Percentiles rank a stretch among this genome's conserved stretches.
Conservation (phyloP, 1,140 invertebrate genomes). For the Drosophila triauraria region DNA sequence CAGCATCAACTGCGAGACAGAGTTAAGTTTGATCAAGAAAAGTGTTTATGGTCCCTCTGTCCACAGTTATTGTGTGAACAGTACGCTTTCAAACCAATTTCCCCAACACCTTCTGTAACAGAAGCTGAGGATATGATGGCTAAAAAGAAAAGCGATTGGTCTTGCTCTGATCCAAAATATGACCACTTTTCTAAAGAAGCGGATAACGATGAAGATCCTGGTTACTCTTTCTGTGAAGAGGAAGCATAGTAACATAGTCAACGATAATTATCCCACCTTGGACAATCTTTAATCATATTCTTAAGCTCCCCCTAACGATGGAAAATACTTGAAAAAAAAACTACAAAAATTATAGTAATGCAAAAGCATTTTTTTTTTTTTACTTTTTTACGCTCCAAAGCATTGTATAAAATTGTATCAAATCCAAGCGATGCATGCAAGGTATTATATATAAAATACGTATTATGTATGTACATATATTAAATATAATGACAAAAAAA, state of each 20-base stretch:
- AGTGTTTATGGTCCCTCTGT: constrained; percentile 52
- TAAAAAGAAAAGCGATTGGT: not conserved
- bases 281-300: constrained; percentile 17
- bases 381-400: constrained; percentile 69
- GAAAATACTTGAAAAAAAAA: not conserved
- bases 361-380: constrained; percentile 52
- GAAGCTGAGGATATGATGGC: constrained; percentile 18
- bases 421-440: constrained; percentile 68
- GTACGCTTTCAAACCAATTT: constrained; percentile 82
- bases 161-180: not conserved
- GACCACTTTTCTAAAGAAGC: not conserved
- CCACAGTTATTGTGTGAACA: constrained; percentile 65
- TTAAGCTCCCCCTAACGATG: not conserved
- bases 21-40: constrained; percentile 27
- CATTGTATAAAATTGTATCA: constrained; percentile 24
- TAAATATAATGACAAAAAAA: not conserved
- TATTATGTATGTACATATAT: constrained; percentile 11
- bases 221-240: constrained; percentile 78
- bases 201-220: constrained; percentile 76
- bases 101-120: constrained; percentile 46
- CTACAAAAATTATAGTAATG: constrained; percentile 50
- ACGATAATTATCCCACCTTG: constrained; percentile 16
- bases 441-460: constrained; percentile 59
- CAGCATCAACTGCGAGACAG: constrained; percentile 55
- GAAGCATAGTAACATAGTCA: constrained; percentile 38